Base-by-base conservation (phyloP, 2,113 vertebrate species). In the Perca schrenkii region DNA sequence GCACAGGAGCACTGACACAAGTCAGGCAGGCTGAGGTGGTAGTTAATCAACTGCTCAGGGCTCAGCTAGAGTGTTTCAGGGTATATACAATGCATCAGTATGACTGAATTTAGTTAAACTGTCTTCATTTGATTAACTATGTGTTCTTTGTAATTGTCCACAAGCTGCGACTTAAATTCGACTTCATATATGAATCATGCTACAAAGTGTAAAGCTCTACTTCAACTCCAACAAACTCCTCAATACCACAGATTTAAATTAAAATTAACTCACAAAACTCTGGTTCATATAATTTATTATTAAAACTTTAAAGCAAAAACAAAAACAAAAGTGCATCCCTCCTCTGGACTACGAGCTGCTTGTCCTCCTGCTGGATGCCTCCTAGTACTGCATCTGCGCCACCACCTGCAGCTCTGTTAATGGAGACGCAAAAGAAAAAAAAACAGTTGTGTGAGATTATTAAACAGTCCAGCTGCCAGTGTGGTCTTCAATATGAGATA, bases 351-450 rank as follows among this genome's bases (percentile, higher is more conserved):
- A 56, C 66, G 1, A 58, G 36, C 76, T 53, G 74, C 16, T 25
- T 6, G 64, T 54, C 80, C 81, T 84, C 86, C 86, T 87, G 76
- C 57, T 86, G 90, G 86, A 58, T 0, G 17, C 12, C 17, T 71
- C 50, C 54, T 21, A 82, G 56, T 60, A 74, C 79, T 84, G 66
- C 82, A 63, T 15, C 76, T 46, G 56, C 68, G 28, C 34, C 21
- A 3, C 8, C 21, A 16, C 50, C n/a, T 64, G 84, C 71, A 43
- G 53, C 66, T n/a, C 74, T 79, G 66, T 4, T 12, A 71, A 2
- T 3, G 34, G 1, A 63, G 28, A 31, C 10, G 21, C 10, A 58
- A 3, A 19, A 17, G 1, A 11, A 16, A 12, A 11, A 16, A 12
- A 36, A 28, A 28, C 1, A 21, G 8, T 14, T 17, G 22, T 53